Percentiles rank a stretch among this genome's conserved stretches.
phyloP scores from a whole-genome alignment of 2,797 vertebrate species.

The Gastrophryne carolinensis region DNA sequence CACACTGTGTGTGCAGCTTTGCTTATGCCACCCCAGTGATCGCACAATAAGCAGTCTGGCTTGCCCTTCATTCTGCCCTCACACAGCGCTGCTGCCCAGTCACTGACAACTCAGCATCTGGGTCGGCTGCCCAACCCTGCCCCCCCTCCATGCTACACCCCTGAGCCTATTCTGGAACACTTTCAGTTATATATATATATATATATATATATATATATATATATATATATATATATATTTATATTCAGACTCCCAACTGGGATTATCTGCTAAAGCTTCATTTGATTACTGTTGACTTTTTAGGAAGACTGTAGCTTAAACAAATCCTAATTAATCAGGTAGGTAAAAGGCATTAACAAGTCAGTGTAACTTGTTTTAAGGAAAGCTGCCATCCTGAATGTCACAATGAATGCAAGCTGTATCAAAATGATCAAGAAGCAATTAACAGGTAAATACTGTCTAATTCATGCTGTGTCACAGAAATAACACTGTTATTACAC shows the following conservation, averaged over 20 bases:
- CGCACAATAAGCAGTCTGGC: no score
- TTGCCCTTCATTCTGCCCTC: no score
- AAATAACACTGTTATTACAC: slow-evolving; percentile 6
- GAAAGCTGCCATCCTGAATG: neutral
- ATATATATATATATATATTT: no score
- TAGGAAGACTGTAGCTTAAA: neutral
- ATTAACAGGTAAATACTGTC: slow-evolving; percentile 13
- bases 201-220: no score
- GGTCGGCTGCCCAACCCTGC: no score
- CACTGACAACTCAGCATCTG: no score
- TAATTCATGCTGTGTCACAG: neutral
- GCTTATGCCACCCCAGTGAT: no score
- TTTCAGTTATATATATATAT: no score
- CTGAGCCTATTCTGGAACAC: no score
- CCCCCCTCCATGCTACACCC: no score
- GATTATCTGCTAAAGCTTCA: neutral
- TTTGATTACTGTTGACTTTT: slow-evolving; percentile 9
- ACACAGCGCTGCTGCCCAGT: no score
- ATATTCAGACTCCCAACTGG: neutral
- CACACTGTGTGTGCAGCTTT: no score
- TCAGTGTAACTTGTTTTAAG: neutral
- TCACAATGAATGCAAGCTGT: neutral
- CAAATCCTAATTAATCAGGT: slow-evolving; percentile 18
- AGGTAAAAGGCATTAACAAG: slow-evolving; percentile 7
- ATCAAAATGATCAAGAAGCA: slow-evolving; percentile 12